A percentile compares a stretch with the other conserved stretches of the same genome.
Conservation (phyloP, 1,140 invertebrate genomes). For the Sarcophaga bullata region DNA sequence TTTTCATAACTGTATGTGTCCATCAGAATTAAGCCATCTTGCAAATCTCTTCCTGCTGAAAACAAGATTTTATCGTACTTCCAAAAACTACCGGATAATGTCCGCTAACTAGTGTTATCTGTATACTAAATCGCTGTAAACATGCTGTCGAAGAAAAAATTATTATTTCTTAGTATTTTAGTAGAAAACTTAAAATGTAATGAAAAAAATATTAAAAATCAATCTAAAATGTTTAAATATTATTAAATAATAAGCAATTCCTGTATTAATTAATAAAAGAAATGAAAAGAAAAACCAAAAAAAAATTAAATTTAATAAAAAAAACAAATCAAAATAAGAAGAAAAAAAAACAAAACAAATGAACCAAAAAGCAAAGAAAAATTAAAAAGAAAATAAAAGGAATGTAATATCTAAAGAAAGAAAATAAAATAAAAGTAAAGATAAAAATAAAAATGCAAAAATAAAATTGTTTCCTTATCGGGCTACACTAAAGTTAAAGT, state of each 20-base stretch:
- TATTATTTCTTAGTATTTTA: not conserved
- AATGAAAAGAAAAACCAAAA: not conserved
- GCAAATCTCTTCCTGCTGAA: too few species aligned
- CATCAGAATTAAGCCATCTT: too few species aligned
- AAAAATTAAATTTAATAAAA: not conserved
- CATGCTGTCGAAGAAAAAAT: too few species aligned
- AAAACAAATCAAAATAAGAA: not conserved
- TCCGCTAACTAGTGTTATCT: too few species aligned
- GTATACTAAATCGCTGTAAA: too few species aligned
- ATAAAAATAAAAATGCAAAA: not conserved
- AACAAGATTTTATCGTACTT: too few species aligned
- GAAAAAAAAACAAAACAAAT: not conserved
- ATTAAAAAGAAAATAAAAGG: not conserved
- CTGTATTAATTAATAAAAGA: not conserved
- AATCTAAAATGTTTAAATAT: conserved; percentile 1
- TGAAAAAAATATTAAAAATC: not conserved
- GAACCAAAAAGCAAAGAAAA: not conserved
- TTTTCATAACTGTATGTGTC: too few species aligned
- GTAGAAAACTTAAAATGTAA: not conserved
- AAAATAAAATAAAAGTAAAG: not conserved
- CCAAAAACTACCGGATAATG: too few species aligned
- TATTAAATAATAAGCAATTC: not conserved
- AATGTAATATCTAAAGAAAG: too few species aligned
- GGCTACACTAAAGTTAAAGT: too few species aligned
- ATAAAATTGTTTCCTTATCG: too few species aligned